phyloP scores from a whole-genome alignment of 92 coral and sea anemone genomes.

The Umimayanthus chanpuru region DNA sequence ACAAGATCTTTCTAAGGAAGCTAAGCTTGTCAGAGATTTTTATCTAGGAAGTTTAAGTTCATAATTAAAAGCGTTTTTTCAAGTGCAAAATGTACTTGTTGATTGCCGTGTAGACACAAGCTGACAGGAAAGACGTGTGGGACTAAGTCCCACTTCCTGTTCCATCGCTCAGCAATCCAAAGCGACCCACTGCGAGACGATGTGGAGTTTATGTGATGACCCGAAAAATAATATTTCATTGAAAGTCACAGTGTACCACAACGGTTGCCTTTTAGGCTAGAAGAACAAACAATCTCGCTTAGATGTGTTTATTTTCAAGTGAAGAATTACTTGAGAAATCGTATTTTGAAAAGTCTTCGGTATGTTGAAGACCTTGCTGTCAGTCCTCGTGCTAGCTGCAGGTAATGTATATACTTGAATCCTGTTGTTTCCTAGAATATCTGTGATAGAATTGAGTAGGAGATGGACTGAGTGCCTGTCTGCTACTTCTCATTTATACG shows the following conservation, averaged over 20 bases:
- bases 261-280: not conserved
- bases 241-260: not conserved
- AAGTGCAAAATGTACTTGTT: too few relatives aligned
- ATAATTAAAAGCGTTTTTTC: too few relatives aligned
- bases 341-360: not conserved
- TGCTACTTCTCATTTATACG: not conserved
- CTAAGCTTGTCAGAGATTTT: too few relatives aligned
- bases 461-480: not conserved
- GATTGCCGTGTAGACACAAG: too few relatives aligned
- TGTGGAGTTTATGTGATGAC: not conserved
- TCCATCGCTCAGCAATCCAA: not conserved
- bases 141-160: not conserved
- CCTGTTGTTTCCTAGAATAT: not conserved
- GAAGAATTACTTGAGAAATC: not conserved
- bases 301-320: not conserved
- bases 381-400: not conserved
- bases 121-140: too few relatives aligned
- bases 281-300: not conserved
- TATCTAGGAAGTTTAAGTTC: too few relatives aligned
- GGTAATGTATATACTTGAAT: not conserved
- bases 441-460: not conserved
- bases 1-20: too few relatives aligned
- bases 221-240: not conserved
- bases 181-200: conserved; percentile 2
- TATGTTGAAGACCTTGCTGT: not conserved